phyloP scores from a whole-genome alignment of 2,797 vertebrate species.

The Acridotheres tristis region DNA sequence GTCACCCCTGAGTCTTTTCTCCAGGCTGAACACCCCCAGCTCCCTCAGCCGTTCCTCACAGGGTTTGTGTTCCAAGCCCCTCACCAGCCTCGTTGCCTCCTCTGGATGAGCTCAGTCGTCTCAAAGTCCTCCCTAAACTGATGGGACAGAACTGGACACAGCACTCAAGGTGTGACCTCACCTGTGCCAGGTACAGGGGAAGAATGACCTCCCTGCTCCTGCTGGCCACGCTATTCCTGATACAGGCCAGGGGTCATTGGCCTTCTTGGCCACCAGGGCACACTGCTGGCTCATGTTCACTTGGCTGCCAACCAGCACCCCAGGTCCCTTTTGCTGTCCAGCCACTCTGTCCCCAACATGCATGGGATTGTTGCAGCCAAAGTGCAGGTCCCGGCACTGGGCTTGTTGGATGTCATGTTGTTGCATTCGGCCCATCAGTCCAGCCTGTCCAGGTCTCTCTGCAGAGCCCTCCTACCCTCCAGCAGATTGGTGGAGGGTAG shows the following conservation, averaged over 20 bases:
- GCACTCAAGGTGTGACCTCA: accelerated
- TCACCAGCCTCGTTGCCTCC: not conserved
- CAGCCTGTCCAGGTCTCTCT: not conserved
- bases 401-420: too few species aligned
- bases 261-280: not conserved
- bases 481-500: not conserved
- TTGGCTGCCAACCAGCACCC: accelerated
- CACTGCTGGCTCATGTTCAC: not conserved
- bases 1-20: not conserved
- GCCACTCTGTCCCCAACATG: not conserved
- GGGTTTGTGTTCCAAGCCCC: not conserved
- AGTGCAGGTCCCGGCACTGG: not conserved
- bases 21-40: accelerated
- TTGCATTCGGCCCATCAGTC: not conserved
- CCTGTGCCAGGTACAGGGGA: accelerated
- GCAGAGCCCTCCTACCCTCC: not conserved
- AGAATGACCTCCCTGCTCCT: not conserved
- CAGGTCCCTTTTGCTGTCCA: not conserved
- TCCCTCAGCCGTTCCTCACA: accelerated
- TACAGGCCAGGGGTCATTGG: accelerated
- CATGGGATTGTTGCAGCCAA: not conserved
- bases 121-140: accelerated
- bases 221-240: not conserved
- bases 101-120: accelerated
- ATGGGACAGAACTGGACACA: not conserved